Evolutionary conservation across 2,888 invertebrate species (phyloP).

Genomic region (Steinernema hermaphroditum): DNA sequence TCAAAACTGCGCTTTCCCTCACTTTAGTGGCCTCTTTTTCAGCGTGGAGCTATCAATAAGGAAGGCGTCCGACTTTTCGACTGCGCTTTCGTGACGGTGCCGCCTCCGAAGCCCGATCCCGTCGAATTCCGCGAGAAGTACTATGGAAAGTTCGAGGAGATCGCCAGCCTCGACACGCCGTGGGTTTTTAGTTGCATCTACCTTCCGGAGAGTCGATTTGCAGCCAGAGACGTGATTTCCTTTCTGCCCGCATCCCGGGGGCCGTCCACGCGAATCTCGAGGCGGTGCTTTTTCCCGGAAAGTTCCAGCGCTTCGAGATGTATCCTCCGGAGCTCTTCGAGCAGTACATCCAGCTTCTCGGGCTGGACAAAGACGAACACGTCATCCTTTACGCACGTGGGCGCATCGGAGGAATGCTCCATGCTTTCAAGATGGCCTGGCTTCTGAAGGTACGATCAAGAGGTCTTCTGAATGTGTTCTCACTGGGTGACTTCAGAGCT

Average conservation of each 20-base stretch:
- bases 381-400: conserved; percentile 58
- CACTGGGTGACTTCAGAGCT: conserved; percentile 44
- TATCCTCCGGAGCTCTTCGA: conserved; percentile 56
- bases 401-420: conserved; percentile 59
- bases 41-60: conserved; percentile 18
- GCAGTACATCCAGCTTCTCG: conserved; percentile 53
- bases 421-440: conserved; percentile 54
- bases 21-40: not conserved
- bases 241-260: conserved; percentile 52
- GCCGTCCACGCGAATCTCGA: conserved; percentile 55
- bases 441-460: conserved; percentile 52
- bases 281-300: conserved; percentile 55
- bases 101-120: conserved; percentile 47
- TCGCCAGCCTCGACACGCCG: conserved; percentile 41
- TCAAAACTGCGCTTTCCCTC: too few species aligned
- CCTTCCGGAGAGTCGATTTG: conserved; percentile 22
- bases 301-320: conserved; percentile 52
- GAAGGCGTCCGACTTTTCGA: conserved; percentile 22
- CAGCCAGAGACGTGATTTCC: conserved; percentile 39
- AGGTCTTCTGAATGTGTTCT: not conserved
- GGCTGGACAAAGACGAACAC: conserved; percentile 54
- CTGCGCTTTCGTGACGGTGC: conserved; percentile 2
- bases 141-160: conserved; percentile 53
- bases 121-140: conserved; percentile 47
- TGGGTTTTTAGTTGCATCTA: conserved; percentile 32